These are phyloP conservation scores for Pungitius pungitius DNA, from an alignment of 2,113 vertebrate species.

Conservation along the genomic window DNA sequence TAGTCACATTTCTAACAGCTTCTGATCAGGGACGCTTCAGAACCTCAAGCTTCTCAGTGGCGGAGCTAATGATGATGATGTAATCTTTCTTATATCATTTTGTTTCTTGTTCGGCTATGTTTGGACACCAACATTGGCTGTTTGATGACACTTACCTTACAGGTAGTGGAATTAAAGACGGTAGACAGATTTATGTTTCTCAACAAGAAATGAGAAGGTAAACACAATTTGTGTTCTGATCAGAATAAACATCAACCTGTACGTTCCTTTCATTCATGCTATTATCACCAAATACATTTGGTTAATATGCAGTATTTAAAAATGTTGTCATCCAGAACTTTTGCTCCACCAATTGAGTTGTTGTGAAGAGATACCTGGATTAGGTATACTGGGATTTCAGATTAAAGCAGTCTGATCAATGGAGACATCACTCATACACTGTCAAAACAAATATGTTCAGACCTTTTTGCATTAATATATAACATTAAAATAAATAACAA, in stretches of 20 bases:
- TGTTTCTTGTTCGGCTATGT: not conserved
- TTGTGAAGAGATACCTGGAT: not conserved
- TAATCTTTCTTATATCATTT: not conserved
- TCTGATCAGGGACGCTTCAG: constrained; percentile 37
- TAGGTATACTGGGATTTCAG: not conserved
- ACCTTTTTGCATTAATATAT: not conserved
- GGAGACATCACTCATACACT: not conserved
- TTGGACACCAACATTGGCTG: constrained; percentile 1
- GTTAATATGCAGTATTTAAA: not conserved
- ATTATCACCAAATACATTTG: not conserved
- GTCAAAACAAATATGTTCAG: not conserved
- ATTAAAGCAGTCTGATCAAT: not conserved
- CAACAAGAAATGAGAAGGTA: not conserved
- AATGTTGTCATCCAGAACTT: not conserved
- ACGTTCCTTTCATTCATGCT: not conserved
- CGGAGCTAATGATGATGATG: constrained; percentile 15
- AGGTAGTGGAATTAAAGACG: not conserved
- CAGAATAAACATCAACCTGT: not conserved
- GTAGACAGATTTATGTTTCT: not conserved
- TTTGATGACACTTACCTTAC: not conserved
- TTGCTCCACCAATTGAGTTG: not conserved
- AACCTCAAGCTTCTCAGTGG: constrained; percentile 17
- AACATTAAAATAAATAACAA: not conserved
- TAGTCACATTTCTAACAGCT: constrained; percentile 28
- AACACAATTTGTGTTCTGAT: not conserved